phyloP scores from a whole-genome alignment of 1,140 invertebrate species.

The Bombus impatiens region DNA sequence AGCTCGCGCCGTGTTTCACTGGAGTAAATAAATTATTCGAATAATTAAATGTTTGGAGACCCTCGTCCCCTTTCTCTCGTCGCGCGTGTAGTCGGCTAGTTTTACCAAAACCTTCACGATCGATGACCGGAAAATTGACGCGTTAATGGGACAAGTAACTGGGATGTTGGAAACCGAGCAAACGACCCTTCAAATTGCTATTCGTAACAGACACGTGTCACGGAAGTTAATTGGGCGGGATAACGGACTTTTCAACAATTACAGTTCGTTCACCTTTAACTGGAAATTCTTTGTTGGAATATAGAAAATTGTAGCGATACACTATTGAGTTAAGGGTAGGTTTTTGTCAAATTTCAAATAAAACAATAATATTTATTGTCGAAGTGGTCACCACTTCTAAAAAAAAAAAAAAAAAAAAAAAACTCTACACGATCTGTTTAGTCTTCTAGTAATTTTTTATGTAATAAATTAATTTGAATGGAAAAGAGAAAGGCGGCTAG shows the following conservation, averaged over 20 bases:
- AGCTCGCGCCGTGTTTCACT: background rate
- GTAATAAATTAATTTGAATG: no score
- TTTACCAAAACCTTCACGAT: background rate
- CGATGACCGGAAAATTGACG: slow-evolving; percentile 17
- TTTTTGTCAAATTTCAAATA: no score
- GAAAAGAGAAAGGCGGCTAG: no score
- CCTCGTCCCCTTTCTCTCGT: no score
- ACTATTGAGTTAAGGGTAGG: no score
- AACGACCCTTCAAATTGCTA: background rate
- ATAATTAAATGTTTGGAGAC: background rate
- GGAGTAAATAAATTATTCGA: slow-evolving; percentile 21
- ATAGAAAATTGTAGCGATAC: background rate
- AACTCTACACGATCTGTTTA: no score
- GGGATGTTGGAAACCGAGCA: background rate
- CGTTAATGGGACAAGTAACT: slow-evolving; percentile 2
- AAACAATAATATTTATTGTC: background rate
- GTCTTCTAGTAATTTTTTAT: no score
- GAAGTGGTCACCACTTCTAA: no score
- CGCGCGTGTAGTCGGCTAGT: background rate
- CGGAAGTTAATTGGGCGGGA: background rate
- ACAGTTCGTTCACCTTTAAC: background rate
- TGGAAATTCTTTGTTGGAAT: background rate
- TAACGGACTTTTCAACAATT: background rate
- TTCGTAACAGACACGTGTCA: background rate
- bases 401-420: no score